Evolutionary conservation across 2,888 invertebrate genomes (phyloP), one percentile per base, ranked within the genome.

Genomic region (Pseudeuparius sepicola): DNA sequence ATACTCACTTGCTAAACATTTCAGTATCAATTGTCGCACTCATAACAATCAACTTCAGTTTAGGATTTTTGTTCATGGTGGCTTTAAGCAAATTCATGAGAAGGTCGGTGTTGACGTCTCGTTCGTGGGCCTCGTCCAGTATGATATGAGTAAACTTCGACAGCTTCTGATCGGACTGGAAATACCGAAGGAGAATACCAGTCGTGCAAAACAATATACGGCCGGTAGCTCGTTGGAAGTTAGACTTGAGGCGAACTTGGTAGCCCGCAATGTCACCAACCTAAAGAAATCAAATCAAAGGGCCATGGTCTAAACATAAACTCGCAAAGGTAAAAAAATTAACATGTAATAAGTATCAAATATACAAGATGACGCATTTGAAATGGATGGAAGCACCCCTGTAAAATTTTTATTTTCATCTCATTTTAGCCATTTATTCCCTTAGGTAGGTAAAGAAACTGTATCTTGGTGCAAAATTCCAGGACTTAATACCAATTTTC

Each of bases 41-140:
- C 82, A 83, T 82, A 1, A 83, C 57, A 3, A 81, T 52, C 0
- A 83, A 50, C 50, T 70, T 75, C 2, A 83, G 51, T 0, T 60
- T 43, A 0, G 66, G 61, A 53, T 79, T 79, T 3, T 58, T 42
- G 1, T 58, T 35, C 25, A 78, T 34, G 0, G 44, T 37, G 10
- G 68, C 59, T 46, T 70, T 73, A 9, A 81, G 47, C 3, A 80
- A 53, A 13, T 72, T 63, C 39, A 81, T 51, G 0, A 78, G 61
- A 31, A 82, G 53, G 51, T 84, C 83, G 1, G 73, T 78, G 43
- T 78, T 75, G 1, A 78, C 68, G 43, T 73, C 75, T 4, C 82
- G 65, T 51, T 81, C 80, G 54, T 84, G 83, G 0, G 78, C 80
- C 50, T 84, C 83, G 53, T 84, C 83, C 35, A 83, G 61, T 29